Evolutionary conservation across 2,797 vertebrate genomes (phyloP), one percentile per base, ranked within the genome.

Genomic region (Oryzias sinensis): DNA sequence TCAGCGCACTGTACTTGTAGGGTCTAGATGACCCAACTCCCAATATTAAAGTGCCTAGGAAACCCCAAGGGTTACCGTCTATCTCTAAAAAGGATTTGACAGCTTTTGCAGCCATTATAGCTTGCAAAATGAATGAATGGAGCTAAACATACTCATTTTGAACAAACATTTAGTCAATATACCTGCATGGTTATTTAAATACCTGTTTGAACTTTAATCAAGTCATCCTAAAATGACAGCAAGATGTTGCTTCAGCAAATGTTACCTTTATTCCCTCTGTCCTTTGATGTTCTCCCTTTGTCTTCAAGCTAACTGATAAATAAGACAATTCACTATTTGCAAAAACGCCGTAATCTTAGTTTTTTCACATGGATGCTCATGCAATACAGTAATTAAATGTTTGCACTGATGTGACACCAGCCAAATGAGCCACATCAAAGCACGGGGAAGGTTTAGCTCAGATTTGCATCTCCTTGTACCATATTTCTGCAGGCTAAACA

Each of bases 381-480:
- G 49, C 44, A 33, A 7, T n/a, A 24, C 6, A 27, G 16, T 51
- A 40, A 62, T 15, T 59, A 43, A 48, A 56, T 22, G 50, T 13
- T 60, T 57, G 37, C 17, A 22, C 49, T n/a, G 15, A 59, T 48
- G 46, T 20, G 42, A 66, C 51, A 46, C n/a, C 14, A n/a, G 49
- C 44, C 56, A 55, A 60, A 59, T n/a, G n/a, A 55, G 20, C 6
- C 15, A 44, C 33, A 56, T 71, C 49, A 59, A 53, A 64, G 52
- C 13, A 49, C 2, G 14, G 33, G 6, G 15, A 46, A 49, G 53
- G 37, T 33, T 67, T 56, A 57, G 11, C 48, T 56, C 20, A 17
- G 40, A 45, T 16, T 40, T 33, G 15, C 18, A 24, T 65, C 43
- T 57, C 17, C 15, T 49, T 29, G 22, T 44, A 14, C 65, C 62